Evolutionary conservation across 2,888 invertebrate genomes (phyloP).

Genomic region (Tetramorium bicarinatum): DNA sequence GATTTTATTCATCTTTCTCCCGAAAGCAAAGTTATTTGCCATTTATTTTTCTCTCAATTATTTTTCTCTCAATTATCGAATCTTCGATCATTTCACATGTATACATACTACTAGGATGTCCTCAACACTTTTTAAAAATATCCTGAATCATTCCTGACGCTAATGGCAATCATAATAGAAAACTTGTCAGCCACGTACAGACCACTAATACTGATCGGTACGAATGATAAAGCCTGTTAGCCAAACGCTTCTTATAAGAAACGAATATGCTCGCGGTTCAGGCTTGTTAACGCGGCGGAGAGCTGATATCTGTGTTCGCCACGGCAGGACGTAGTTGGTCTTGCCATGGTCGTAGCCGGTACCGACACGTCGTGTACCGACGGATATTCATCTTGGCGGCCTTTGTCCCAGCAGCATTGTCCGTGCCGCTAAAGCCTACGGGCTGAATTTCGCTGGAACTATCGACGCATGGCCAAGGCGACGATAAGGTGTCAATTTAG

Average conservation of each 20-base stretch:
- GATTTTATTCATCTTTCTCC: not conserved
- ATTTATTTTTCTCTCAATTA: not conserved
- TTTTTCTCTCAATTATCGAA: no score
- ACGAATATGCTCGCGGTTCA: slow-evolving; percentile 79
- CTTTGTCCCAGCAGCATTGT: slow-evolving; percentile 69
- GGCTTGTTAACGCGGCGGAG: slow-evolving; percentile 68
- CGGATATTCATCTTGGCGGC: slow-evolving; percentile 71
- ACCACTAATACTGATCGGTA: slow-evolving; percentile 82
- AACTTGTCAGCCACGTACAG: slow-evolving; percentile 76
- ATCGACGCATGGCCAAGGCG: slow-evolving; percentile 45
- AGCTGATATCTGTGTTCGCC: slow-evolving; percentile 76
- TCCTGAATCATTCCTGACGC: slow-evolving; percentile 1
- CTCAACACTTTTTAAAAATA: not conserved
- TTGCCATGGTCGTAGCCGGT: slow-evolving; percentile 56
- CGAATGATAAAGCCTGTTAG: slow-evolving; percentile 80
- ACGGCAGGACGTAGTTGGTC: slow-evolving; percentile 43
- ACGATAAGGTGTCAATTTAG: slow-evolving; percentile 69
- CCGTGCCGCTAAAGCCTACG: slow-evolving; percentile 55
- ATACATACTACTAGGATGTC: not conserved
- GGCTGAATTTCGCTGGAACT: slow-evolving; percentile 67
- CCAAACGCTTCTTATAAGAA: slow-evolving; percentile 80
- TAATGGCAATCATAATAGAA: slow-evolving; percentile 44
- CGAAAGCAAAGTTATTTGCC: not conserved
- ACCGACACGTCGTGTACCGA: slow-evolving; percentile 68
- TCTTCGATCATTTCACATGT: not conserved